Conservation (phyloP, 2,888 invertebrate genomes). For the Lycophotia porphyrea region DNA sequence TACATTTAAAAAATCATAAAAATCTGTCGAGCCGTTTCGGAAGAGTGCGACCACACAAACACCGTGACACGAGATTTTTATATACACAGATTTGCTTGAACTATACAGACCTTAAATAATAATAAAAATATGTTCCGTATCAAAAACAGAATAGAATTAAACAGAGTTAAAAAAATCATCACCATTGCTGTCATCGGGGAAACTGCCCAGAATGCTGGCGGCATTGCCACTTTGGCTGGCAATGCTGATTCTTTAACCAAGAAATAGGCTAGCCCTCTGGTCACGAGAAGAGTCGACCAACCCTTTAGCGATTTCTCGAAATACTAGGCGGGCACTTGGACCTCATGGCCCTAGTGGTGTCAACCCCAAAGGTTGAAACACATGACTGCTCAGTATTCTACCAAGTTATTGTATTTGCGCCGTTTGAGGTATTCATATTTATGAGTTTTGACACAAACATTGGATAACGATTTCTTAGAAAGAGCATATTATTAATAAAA, state of each 20-base stretch:
- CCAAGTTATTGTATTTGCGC: neutral
- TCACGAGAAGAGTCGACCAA: neutral
- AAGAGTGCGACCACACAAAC: no score
- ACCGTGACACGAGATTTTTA: no score
- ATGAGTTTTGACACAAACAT: neutral
- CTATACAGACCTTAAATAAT: no score
- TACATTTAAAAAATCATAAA: no score
- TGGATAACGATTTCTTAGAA: neutral
- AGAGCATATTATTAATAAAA: neutral
- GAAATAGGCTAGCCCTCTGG: neutral
- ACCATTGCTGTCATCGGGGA: neutral
- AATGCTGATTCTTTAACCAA: neutral
- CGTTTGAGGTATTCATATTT: neutral
- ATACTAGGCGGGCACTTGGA: neutral
- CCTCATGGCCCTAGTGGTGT: neutral
- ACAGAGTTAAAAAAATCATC: neutral
- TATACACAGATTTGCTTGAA: no score
- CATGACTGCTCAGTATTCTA: rapidly evolving
- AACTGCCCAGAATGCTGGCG: no score
- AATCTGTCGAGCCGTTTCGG: no score
- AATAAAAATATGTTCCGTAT: neutral
- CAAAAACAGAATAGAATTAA: neutral
- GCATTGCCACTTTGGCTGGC: no score
- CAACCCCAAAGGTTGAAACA: neutral
- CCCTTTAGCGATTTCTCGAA: neutral